Conservation (phyloP, 2,113 vertebrate genomes). For the Fregata magnificens region DNA sequence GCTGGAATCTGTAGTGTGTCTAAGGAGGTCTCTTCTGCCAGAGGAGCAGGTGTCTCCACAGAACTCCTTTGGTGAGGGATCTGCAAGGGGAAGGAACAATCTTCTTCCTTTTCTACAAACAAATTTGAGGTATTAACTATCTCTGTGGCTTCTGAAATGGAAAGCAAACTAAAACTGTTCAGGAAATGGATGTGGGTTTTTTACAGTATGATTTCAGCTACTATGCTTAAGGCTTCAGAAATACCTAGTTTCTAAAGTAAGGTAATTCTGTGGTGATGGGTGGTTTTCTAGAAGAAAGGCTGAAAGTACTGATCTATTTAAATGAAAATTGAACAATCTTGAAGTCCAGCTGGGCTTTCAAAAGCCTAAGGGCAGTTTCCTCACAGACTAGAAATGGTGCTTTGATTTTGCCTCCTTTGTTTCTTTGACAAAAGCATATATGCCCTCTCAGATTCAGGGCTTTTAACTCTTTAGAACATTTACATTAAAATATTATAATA, state of each 20-base stretch:
- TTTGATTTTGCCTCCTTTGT: neutral
- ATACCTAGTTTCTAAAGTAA: neutral
- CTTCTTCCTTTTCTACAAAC: neutral
- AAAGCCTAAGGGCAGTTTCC: neutral
- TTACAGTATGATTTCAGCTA: neutral
- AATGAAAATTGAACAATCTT: neutral
- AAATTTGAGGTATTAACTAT: neutral
- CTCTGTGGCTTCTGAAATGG: neutral
- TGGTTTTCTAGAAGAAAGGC: neutral
- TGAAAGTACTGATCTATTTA: neutral
- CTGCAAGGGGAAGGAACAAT: neutral
- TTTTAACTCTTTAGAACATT: neutral
- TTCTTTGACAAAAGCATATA: neutral
- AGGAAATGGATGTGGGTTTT: neutral
- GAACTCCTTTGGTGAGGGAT: neutral
- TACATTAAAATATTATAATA: neutral
- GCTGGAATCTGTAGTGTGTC: neutral
- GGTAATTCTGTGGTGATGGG: neutral
- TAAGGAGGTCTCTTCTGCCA: neutral
- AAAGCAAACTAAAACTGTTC: neutral
- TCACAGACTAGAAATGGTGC: neutral
- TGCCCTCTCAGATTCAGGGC: neutral
- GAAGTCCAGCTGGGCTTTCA: neutral
- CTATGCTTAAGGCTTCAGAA: neutral
- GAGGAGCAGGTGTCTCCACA: neutral